These are phyloP conservation scores for Mohoua ochrocephala DNA, from an alignment of 2,113 vertebrate species.

Conservation along the genomic window DNA sequence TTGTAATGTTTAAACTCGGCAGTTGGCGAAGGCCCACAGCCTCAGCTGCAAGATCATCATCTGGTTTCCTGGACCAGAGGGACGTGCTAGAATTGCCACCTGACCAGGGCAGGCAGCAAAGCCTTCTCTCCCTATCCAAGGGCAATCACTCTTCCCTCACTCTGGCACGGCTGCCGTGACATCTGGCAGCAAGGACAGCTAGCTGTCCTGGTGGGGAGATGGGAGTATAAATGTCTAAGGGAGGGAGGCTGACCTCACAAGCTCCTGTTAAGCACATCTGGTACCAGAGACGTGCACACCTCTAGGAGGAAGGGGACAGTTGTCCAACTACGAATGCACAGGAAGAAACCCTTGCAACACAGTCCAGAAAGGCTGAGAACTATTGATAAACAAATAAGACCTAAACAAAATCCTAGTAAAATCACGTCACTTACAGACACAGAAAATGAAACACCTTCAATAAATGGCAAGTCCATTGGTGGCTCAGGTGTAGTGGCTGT, in stretches of 20 bases:
- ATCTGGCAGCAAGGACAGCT: neutral
- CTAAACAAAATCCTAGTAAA: neutral
- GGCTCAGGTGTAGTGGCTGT: neutral
- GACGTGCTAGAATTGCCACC: neutral
- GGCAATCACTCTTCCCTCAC: neutral
- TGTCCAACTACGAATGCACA: neutral
- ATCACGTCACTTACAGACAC: neutral
- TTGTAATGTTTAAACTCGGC: neutral
- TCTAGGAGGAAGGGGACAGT: neutral
- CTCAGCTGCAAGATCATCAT: neutral
- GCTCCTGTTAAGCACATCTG: neutral
- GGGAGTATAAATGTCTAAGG: neutral
- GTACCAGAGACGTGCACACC: accelerated
- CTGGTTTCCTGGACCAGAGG: neutral
- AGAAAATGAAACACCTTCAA: neutral
- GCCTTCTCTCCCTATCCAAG: neutral
- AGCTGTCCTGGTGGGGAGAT: accelerated
- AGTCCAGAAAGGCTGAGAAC: neutral
- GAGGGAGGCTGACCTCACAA: neutral
- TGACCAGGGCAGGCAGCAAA: neutral
- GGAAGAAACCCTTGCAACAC: neutral
- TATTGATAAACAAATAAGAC: neutral
- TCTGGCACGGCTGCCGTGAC: accelerated
- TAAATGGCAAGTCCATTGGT: neutral
- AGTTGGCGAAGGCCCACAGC: neutral